A percentile compares a stretch with the other conserved stretches of the same genome.
Conservation (phyloP, 2,888 invertebrate species). For the Caenorhabditis zanzibari region DNA sequence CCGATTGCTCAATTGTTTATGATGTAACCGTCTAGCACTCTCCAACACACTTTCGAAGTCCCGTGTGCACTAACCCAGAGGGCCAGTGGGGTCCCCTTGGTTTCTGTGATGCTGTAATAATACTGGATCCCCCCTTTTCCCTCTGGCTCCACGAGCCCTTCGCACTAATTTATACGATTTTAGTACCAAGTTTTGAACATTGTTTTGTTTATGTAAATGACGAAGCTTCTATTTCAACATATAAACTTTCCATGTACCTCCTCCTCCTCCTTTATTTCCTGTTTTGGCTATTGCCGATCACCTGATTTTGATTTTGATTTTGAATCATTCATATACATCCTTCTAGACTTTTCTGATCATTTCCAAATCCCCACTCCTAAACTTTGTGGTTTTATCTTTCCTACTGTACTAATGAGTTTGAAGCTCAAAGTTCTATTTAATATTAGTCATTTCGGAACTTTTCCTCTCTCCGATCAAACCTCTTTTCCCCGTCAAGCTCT, state of each 20-base stretch:
- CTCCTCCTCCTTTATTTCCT: conserved; percentile 20
- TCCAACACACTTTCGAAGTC: conserved; percentile 27
- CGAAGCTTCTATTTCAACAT: conserved; percentile 40
- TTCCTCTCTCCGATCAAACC: conserved; percentile 24
- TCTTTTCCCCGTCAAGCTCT: conserved; percentile 18
- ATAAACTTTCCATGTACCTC: conserved; percentile 36
- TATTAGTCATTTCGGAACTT: conserved; percentile 32
- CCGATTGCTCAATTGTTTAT: conserved; percentile 66
- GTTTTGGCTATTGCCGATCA: conserved; percentile 22
- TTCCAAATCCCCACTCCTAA: background rate
- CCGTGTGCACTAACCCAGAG: conserved; percentile 56
- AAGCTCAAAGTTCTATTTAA: conserved; percentile 26
- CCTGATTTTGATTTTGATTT: conserved; percentile 35
- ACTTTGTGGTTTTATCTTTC: background rate
- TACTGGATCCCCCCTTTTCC: conserved; percentile 38
- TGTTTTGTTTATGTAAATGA: background rate
- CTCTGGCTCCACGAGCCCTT: background rate
- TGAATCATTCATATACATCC: conserved; percentile 15
- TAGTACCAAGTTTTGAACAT: conserved; percentile 12
- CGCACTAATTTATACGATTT: conserved; percentile 55
- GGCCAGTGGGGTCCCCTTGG: conserved; percentile 35
- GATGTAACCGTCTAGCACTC: conserved; percentile 61
- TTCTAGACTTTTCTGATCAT: background rate
- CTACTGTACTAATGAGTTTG: conserved; percentile 24
- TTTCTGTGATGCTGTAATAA: conserved; percentile 56